Conservation (phyloP, 2,888 invertebrate species). For the Caenorhabditis sp. region DNA sequence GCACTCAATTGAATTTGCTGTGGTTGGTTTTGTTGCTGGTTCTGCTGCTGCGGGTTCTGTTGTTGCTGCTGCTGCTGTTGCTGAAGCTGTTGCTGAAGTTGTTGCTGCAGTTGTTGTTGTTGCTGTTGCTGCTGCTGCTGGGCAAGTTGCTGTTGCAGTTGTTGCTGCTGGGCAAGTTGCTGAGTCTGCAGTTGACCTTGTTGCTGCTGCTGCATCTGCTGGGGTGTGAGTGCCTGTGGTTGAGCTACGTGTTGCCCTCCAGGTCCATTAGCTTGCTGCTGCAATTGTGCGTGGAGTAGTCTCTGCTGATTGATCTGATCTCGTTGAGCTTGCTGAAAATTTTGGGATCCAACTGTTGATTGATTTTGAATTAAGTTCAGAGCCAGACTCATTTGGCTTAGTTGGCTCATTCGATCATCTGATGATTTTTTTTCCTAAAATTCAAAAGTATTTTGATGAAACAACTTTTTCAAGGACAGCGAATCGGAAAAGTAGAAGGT, state of each 20-base stretch:
- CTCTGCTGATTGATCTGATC: conserved; percentile 41
- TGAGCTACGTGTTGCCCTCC: conserved; percentile 11
- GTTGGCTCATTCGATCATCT: not conserved
- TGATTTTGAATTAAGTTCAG: not conserved
- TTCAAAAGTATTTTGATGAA: not conserved
- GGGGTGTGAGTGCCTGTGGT: not conserved
- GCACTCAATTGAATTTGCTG: conserved; percentile 6
- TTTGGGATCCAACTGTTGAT: not conserved
- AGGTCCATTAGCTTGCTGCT: conserved; percentile 38
- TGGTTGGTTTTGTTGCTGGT: no score
- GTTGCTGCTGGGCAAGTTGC: conserved; percentile 11
- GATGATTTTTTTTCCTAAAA: not conserved
- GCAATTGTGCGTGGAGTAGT: conserved; percentile 35
- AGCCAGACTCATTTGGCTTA: not conserved
- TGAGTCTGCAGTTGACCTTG: conserved; percentile 17
- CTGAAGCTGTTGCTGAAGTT: conserved; percentile 16
- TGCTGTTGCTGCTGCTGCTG: conserved; percentile 23
- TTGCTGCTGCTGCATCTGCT: conserved; percentile 21
- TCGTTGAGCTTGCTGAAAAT: conserved; percentile 41
- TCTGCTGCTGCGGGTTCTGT: conserved; percentile 20
- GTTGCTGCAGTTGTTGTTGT: conserved; percentile 32
- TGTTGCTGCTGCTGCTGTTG: conserved; percentile 20
- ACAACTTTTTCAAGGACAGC: not conserved
- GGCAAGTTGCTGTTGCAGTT: conserved; percentile 6
- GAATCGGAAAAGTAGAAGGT: no score